Conservation (phyloP, 1,140 invertebrate genomes). For the Atta cephalotes region DNA sequence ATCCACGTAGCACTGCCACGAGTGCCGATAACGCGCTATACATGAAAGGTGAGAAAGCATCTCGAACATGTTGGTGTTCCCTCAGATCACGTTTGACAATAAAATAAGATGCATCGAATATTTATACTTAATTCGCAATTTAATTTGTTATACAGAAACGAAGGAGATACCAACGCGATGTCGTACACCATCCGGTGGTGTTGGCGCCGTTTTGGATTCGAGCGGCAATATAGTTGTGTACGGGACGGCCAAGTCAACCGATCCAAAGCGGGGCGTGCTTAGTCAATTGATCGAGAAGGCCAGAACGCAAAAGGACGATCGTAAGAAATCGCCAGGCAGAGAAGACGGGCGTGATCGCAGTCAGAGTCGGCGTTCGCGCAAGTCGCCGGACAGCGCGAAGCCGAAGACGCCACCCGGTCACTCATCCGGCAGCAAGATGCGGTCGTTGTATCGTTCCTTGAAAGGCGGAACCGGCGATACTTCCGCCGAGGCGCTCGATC, state of each 20-base stretch:
- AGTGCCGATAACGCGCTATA: slow-evolving; percentile 83
- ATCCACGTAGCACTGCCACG: slow-evolving; percentile 78
- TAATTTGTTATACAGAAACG: slow-evolving; percentile 71
- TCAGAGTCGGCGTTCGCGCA: slow-evolving; percentile 83
- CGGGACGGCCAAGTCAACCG: slow-evolving; percentile 79
- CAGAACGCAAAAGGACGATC: slow-evolving; percentile 86
- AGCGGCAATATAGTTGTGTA: slow-evolving; percentile 85
- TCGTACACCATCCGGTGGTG: slow-evolving; percentile 80
- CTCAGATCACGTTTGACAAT: not conserved
- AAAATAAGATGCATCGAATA: not conserved
- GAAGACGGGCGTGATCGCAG: slow-evolving; percentile 83
- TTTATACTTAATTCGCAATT: not conserved
- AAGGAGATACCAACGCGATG: slow-evolving; percentile 84
- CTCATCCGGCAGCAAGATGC: slow-evolving; percentile 82
- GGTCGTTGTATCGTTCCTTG: slow-evolving; percentile 81
- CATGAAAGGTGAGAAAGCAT: slow-evolving; percentile 82
- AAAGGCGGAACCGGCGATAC: slow-evolving; percentile 78
- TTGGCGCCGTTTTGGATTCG: slow-evolving; percentile 82
- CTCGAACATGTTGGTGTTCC: not conserved
- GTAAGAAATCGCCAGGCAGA: slow-evolving; percentile 86
- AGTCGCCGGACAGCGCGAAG: slow-evolving; percentile 85
- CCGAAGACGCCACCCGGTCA: slow-evolving; percentile 85
- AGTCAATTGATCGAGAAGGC: slow-evolving; percentile 88
- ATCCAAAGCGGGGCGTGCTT: slow-evolving; percentile 85
- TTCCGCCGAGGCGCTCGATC: slow-evolving; percentile 80